Base-by-base conservation (phyloP, 2,113 vertebrate genomes). In the Apodemus speciosus region DNA sequence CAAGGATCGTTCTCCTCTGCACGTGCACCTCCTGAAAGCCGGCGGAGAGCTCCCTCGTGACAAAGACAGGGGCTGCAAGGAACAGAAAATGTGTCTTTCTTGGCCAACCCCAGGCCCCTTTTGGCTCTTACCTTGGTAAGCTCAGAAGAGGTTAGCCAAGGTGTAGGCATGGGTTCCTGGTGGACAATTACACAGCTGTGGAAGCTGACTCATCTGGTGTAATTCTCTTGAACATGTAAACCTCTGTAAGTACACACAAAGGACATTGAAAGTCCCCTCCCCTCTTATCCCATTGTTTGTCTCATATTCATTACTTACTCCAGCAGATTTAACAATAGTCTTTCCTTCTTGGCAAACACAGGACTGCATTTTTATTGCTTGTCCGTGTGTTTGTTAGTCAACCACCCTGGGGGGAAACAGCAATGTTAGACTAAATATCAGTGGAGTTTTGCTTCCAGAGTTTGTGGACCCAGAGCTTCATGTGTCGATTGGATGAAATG, bases 391-490 rank as follows among this genome's bases (percentile, higher is more conserved):
- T 66, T 94, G 83, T 69, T 92, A 60, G 60, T 91, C 88, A 94
- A 2, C n/a, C 9, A 30, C 84, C n/a, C 95, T 86, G 73, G 88
- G 86, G 86, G 62, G 58, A 93, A 95, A 95, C 40, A 86, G 85
- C 96, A 89, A 75, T 51, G 43, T 18, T 71, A 49, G 25, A 25
- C 92, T 95, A 64, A 66, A 93, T 95, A 89, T 58, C 89, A 23
- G 46, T 93, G n/a, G 46, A 81, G 77, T 83, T 83, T 94, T 97
- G 96, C 92, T 89, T 71, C 89, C 32, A 25, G 4, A 21, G 90
- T 97, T 90, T 87, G 95, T 91, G 95, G 90, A 96, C 93, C 76
- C 30, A 93, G 79, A 96, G 51, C n/a, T 95, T 92, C 86, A 92
- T 86, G 89, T 64, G 89, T 64, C 0, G 0, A 96, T n/a, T 60